Percentiles rank a stretch among this genome's conserved stretches.
Evolutionary conservation across 2,113 vertebrate genomes (phyloP).

Genomic region (Stomatorhinus ivindoensis): DNA sequence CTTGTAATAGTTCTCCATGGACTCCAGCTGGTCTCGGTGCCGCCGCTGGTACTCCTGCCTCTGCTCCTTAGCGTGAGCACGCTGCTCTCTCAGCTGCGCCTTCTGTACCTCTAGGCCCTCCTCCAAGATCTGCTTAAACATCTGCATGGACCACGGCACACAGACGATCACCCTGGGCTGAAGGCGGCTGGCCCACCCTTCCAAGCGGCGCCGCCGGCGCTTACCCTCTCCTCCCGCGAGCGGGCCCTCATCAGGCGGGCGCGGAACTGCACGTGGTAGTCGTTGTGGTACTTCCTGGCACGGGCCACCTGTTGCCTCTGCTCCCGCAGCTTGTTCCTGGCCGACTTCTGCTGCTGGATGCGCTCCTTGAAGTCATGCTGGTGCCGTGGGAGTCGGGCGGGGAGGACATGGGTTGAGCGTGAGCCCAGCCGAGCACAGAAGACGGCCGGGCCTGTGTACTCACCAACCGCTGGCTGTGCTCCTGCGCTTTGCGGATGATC

Average conservation of each 20-base stretch:
- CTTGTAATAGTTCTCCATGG: conserved; percentile 94
- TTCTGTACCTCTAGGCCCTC: conserved; percentile 88
- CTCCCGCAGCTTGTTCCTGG: conserved; percentile 72
- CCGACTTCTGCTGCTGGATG: conserved; percentile 66
- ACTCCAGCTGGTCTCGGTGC: conserved; percentile 72
- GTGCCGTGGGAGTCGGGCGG: neutral
- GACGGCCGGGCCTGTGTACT: conserved; percentile 28
- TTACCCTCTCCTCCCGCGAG: conserved; percentile 81
- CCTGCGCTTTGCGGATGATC: conserved; percentile 75
- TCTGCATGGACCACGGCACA: conserved; percentile 44
- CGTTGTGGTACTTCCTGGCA: conserved; percentile 77
- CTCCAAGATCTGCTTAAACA: conserved; percentile 86
- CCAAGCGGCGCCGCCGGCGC: neutral
- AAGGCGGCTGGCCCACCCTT: neutral
- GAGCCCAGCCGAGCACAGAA: neutral
- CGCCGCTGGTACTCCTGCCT: conserved; percentile 64
- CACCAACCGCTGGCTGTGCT: conserved; percentile 82
- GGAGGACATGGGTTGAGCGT: neutral
- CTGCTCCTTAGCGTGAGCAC: conserved; percentile 70
- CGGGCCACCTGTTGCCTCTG: conserved; percentile 73
- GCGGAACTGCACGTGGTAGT: conserved; percentile 75
- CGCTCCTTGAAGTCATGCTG: conserved; percentile 80
- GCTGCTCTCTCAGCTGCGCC: conserved; percentile 72
- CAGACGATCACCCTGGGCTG: neutral
- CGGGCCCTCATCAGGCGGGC: conserved; percentile 77